Conservation (phyloP, 2,797 vertebrate genomes). For the Anableps anableps region DNA sequence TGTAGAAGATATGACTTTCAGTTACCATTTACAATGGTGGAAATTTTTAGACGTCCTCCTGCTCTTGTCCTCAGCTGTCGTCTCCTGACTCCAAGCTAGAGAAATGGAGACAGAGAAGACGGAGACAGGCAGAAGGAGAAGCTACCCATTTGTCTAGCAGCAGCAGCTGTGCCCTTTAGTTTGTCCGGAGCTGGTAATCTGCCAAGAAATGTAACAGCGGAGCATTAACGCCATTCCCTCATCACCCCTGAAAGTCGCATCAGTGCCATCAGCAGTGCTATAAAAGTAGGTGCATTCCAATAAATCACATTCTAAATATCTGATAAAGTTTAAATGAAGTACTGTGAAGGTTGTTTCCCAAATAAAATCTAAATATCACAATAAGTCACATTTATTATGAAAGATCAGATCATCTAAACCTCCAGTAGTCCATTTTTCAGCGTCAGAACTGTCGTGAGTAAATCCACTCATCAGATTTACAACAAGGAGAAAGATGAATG, state of each 20-base stretch:
- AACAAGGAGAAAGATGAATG: background rate
- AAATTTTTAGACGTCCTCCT: constrained; percentile 32
- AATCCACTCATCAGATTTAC: background rate
- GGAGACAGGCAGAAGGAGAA: constrained; percentile 54
- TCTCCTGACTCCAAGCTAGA: constrained; percentile 37
- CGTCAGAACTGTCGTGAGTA: background rate
- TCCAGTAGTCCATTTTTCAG: background rate
- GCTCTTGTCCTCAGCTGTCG: constrained; percentile 62
- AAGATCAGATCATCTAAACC: background rate
- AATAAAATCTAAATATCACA: constrained; percentile 1
- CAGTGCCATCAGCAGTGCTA: constrained; percentile 40
- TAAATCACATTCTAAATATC: background rate
- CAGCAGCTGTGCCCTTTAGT: constrained; percentile 80
- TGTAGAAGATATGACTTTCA: constrained; percentile 32
- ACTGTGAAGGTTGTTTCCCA: constrained; percentile 2
- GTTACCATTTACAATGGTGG: constrained; percentile 25
- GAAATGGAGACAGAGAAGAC: constrained; percentile 38
- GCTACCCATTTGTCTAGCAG: constrained; percentile 70
- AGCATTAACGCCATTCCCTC: constrained; percentile 62
- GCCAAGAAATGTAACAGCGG: constrained; percentile 73
- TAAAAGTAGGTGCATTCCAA: constrained; percentile 27
- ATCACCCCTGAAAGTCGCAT: constrained; percentile 52
- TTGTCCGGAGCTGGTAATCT: constrained; percentile 95
- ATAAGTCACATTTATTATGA: background rate
- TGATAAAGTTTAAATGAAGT: constrained; percentile 2